Conservation (phyloP, 2,113 vertebrate species). For the Bubo bubo region DNA sequence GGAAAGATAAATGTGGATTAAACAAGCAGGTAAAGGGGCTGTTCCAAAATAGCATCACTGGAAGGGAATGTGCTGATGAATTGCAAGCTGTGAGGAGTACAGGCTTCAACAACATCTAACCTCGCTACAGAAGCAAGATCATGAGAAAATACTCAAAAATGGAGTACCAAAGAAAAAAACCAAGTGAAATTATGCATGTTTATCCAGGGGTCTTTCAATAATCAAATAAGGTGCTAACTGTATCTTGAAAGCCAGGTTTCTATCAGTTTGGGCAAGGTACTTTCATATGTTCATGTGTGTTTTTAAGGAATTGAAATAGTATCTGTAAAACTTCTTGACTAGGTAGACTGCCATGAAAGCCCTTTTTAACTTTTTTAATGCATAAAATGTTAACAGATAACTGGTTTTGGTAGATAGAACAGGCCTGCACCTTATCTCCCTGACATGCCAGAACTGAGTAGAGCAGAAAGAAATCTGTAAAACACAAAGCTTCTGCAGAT, state of each 20-base stretch:
- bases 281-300: rapidly evolving
- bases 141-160: not conserved
- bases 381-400: not conserved
- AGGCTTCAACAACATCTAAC: not conserved
- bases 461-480: not conserved
- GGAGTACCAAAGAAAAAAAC: not conserved
- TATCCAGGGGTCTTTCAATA: not conserved
- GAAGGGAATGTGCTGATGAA: not conserved
- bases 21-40: not conserved
- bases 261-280: not conserved
- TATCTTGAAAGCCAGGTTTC: not conserved
- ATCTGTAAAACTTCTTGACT: not conserved
- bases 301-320: not conserved
- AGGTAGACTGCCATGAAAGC: not conserved
- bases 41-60: not conserved
- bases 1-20: not conserved
- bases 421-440: not conserved
- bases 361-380: not conserved
- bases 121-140: not conserved
- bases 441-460: not conserved
- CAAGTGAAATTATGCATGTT: not conserved
- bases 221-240: not conserved
- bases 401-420: not conserved
- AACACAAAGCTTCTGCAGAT: not conserved
- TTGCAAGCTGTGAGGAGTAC: not conserved